These are phyloP conservation scores for Rhinogobius similis DNA, from an alignment of 2,113 vertebrate species.

Conservation along the genomic window DNA sequence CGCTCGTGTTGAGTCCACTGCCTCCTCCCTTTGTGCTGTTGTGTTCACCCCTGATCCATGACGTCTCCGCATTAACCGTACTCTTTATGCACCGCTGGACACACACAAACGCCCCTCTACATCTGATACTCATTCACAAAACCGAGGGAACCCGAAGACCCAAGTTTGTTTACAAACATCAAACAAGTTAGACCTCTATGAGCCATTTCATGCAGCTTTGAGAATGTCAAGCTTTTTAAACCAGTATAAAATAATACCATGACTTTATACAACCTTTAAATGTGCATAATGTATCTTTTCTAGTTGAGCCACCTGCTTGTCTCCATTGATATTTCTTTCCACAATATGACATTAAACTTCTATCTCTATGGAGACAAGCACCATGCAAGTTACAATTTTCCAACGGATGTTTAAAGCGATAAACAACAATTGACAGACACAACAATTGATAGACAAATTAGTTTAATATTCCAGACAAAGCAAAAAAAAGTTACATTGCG, in stretches of 20 bases:
- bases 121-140: slow-evolving; percentile 31
- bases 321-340: no score
- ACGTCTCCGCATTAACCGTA: slow-evolving; percentile 37
- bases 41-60: slow-evolving; percentile 46
- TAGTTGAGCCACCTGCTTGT: no score
- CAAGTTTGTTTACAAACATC: background rate
- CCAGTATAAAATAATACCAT: background rate
- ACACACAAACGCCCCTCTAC: slow-evolving; percentile 40
- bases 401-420: no score
- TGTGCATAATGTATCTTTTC: no score
- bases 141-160: slow-evolving; percentile 5
- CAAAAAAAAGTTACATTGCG: no score
- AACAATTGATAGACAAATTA: no score
- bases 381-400: no score
- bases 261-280: no score
- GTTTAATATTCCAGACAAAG: no score
- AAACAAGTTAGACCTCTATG: background rate
- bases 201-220: background rate
- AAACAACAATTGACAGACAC: no score
- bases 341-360: no score
- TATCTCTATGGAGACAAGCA: no score
- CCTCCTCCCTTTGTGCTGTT: background rate
- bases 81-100: slow-evolving; percentile 52
- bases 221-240: background rate
- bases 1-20: slow-evolving; percentile 13